A percentile compares a stretch with the other conserved stretches of the same genome.
Evolutionary conservation across 2,797 vertebrate genomes (phyloP).

Genomic region (Spondyliosoma cantharus): DNA sequence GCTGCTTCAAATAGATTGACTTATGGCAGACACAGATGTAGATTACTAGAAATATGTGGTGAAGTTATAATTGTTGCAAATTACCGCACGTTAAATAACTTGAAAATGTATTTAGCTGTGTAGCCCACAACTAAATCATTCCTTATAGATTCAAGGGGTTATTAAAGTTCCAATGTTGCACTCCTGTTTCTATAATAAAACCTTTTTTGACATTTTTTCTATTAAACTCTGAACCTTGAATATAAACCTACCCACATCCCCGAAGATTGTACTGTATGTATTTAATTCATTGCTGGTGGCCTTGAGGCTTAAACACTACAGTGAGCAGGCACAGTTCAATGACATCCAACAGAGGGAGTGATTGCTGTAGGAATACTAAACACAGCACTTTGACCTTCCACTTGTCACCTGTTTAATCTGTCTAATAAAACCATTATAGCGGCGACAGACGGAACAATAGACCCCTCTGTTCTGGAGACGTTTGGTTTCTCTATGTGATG

Average conservation of each 20-base stretch:
- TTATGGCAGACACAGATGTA: no score
- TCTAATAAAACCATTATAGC: background rate
- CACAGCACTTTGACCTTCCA: constrained; percentile 39
- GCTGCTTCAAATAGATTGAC: no score
- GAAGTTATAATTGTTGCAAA: background rate
- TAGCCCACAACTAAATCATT: background rate
- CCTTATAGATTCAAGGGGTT: no score
- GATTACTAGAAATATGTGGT: no score
- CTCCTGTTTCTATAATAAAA: background rate
- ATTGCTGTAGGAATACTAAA: constrained; percentile 52
- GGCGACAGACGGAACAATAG: constrained; percentile 5
- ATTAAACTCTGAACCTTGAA: constrained; percentile 3
- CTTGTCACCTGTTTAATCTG: constrained; percentile 27
- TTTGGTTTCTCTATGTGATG: constrained; percentile 30
- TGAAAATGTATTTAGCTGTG: background rate
- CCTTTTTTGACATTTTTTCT: background rate
- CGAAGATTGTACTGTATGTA: background rate
- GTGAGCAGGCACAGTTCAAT: constrained; percentile 23
- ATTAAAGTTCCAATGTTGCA: background rate
- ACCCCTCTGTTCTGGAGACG: constrained; percentile 20
- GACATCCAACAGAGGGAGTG: constrained; percentile 72
- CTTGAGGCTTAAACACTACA: background rate
- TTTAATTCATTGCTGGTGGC: background rate
- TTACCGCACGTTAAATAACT: background rate
- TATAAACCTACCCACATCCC: background rate